Evolutionary conservation across 1,140 invertebrate species (phyloP), one percentile per base, ranked within the genome.

Genomic region (Drosophila pseudoananassae): DNA sequence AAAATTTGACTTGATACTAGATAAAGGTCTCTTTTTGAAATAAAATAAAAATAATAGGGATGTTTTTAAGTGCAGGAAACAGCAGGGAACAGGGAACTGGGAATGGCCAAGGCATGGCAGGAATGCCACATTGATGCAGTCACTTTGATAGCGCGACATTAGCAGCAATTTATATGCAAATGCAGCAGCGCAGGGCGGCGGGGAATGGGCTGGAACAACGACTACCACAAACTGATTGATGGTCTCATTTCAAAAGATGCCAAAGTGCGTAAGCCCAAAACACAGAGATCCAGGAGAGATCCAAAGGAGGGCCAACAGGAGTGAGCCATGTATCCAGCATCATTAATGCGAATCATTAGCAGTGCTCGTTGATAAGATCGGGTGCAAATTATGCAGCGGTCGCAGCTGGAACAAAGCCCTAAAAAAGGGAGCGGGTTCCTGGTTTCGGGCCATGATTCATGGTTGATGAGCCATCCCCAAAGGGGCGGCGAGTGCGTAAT

Each of bases 121-220:
- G 55, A 60, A 69, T 69, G 60, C 64, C 79, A 54, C 79, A 64
- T 78, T 84, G 89, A 90, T 90, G 89, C 77, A 89, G 83, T 83
- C 78, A 84, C 84, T 85, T 82, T 90, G 88, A 90, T 90, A 90
- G 78, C 71, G 71, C 76, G 89, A 91, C 84, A 91, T 90, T 90
- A 91, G 84, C 88, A 90, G 89, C 88, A 90, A 90, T 90, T 90
- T 90, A 90, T 89, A 90, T 90, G 88, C 88, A 90, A 90, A 90
- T 90, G 80, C 61, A 61, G 55, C 57, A 57, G 58, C 27, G 59
- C 58, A 59, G 54, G 54, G 55, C 31, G 60, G 31, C 47, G 58
- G 36, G 55, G 54, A 33, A 29, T 23, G 55, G 20, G 60, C 27
- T 49, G 59, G 38, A 23, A 17, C 53, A 27, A 31, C 53, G 29